Base-by-base conservation (phyloP, 2,797 vertebrate species). In the Poeciliopsis presidionis region DNA sequence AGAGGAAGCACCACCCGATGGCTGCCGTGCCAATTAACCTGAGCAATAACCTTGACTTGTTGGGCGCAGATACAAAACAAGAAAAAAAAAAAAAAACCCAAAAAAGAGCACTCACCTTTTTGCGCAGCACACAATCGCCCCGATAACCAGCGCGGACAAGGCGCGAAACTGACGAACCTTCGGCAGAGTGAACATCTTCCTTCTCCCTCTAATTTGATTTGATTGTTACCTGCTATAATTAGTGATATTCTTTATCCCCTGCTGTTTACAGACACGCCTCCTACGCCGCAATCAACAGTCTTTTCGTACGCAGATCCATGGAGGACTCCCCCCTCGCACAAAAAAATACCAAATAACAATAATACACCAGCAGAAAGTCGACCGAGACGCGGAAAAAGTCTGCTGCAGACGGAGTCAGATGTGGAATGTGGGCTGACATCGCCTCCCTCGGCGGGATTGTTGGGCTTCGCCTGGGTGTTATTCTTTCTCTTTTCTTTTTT, bases 101-200 rank as follows among this genome's bases (percentile, higher is more conserved):
- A 59, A 36, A 14, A 39, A 59, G 39, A 59, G 45, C 84, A 73
- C 96, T 95, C 95, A 97, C 97, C 97, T 97, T 94, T 96, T 96
- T 49, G 97, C 96, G 95, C 96, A 97, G 90, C 97, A 97, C 84
- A 97, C 95, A 91, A 97, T 96, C 51, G 97, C 96, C 87, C 96
- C 96, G 86, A 97, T 89, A 84, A 97, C 95, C 73, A 97, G 95
- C 80, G 95, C 96, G 79, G 96, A 96, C 74, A 97, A 93, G 92
- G 96, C 90, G 94, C 96, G 96, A 67, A 96, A 95, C 84, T 96
- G 94, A 86, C 95, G 95, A 75, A 94, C 90, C 94, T 94, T 86
- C 84, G 83, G 94, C 90, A 94, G 92, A 92, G 94, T 93, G 92
- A 96, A 95, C 97, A 97, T 97, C 92, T 90, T 91, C 90, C 87